Percentiles rank a stretch among this genome's conserved stretches.
Conservation (phyloP, 1,140 invertebrate species). For the Halesus radiatus region DNA sequence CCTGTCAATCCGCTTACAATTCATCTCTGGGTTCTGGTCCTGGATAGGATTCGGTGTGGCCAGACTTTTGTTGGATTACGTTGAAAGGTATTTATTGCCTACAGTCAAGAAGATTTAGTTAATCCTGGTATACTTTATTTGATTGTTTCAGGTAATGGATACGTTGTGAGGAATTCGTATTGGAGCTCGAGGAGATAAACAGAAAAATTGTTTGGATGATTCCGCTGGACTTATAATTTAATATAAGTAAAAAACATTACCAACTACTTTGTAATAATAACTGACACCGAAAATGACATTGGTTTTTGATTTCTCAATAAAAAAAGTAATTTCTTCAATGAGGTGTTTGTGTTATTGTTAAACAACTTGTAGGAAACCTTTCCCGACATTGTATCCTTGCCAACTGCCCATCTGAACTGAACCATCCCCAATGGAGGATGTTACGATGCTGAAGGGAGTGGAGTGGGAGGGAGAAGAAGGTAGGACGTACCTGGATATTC, state of each 20-base stretch:
- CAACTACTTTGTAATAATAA: no score
- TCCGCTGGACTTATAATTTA: slow-evolving; percentile 7
- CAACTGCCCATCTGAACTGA: no score
- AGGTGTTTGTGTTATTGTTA: no score
- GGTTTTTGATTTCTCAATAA: background rate
- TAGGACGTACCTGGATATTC: no score
- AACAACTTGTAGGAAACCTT: no score
- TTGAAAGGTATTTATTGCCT: background rate
- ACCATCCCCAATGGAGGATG: no score
- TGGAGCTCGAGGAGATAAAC: slow-evolving; percentile 55
- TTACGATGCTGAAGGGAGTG: no score
- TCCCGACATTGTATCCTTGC: no score
- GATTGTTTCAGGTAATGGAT: slow-evolving; percentile 57
- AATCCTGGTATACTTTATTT: slow-evolving; percentile 51
- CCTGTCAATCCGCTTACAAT: background rate
- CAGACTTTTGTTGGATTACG: slow-evolving; percentile 16
- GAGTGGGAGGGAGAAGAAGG: no score
- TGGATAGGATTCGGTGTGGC: background rate
- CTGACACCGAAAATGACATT: no score
- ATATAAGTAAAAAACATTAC: background rate
- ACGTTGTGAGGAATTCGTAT: slow-evolving; percentile 55
- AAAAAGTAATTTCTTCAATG: slow-evolving; percentile 18
- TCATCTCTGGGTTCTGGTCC: background rate
- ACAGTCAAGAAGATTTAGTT: slow-evolving; percentile 28
- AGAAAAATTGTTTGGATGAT: slow-evolving; percentile 15